Conservation (phyloP, 2,113 vertebrate species). For the Phalacrocorax carbo region DNA sequence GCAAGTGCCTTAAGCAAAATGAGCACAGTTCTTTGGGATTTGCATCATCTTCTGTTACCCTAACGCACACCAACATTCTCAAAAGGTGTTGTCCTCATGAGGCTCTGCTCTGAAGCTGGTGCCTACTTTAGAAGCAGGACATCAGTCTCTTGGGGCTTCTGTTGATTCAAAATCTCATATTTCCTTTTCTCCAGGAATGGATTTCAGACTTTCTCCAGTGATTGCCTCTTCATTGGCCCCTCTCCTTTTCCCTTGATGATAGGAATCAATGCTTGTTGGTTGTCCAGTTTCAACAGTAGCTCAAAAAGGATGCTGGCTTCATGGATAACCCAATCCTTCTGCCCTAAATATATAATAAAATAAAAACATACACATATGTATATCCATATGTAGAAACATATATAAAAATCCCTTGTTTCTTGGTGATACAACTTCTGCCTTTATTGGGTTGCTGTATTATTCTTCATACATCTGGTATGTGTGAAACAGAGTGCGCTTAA, state of each 20-base stretch:
- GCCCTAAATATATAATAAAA: neutral
- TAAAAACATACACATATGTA: neutral
- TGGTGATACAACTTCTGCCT: neutral
- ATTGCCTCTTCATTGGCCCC: neutral
- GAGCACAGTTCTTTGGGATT: neutral
- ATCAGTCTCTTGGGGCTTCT: neutral
- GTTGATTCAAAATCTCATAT: neutral
- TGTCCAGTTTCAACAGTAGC: neutral
- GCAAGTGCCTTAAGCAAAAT: neutral
- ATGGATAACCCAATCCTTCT: neutral
- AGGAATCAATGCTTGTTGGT: neutral
- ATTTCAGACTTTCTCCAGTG: neutral
- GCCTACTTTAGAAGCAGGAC: neutral
- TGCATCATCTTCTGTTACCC: neutral
- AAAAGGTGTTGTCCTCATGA: neutral
- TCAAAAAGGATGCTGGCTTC: neutral
- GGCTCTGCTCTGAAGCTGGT: neutral
- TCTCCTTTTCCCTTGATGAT: neutral
- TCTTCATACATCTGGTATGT: neutral
- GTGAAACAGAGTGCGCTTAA: conserved; percentile 1
- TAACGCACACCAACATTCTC: neutral
- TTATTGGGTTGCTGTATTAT: neutral
- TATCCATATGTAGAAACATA: neutral
- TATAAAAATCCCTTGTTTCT: neutral
- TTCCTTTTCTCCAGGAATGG: neutral